phyloP scores from a whole-genome alignment of 2,888 invertebrate genomes.

The Idaea biselata region DNA sequence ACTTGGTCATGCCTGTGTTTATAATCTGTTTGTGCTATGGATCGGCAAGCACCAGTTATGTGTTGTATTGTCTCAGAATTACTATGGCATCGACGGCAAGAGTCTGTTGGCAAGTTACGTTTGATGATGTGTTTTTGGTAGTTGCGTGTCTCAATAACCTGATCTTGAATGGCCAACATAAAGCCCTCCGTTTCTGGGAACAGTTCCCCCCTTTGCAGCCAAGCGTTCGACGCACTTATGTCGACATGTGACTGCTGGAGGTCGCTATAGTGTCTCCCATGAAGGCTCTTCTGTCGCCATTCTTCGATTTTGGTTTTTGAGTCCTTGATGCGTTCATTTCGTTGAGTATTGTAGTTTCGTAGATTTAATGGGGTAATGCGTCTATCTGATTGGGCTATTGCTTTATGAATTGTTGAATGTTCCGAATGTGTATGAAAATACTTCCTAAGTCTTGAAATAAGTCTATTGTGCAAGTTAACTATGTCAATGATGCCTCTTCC shows the following conservation, averaged over 20 bases:
- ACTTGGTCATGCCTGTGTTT: conserved; percentile 23
- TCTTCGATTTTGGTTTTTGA: background rate
- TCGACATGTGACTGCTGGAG: conserved; percentile 11
- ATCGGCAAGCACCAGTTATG: conserved; percentile 22
- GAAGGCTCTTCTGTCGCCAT: conserved; percentile 9
- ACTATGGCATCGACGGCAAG: conserved; percentile 16
- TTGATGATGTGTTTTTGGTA: conserved; percentile 8
- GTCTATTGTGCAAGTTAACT: background rate
- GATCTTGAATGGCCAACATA: conserved; percentile 16
- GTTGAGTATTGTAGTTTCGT: background rate
- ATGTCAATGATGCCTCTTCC: conserved; percentile 15
- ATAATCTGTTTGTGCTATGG: conserved; percentile 21
- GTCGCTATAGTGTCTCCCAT: conserved; percentile 12
- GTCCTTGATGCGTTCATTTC: background rate
- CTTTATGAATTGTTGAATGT: background rate
- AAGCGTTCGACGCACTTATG: conserved; percentile 19
- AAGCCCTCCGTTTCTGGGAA: conserved; percentile 22
- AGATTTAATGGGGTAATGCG: background rate
- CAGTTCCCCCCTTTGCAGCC: conserved; percentile 14
- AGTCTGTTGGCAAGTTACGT: background rate
- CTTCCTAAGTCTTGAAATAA: background rate
- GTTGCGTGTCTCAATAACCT: conserved; percentile 8
- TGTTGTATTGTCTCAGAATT: conserved; percentile 25
- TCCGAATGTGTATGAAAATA: background rate
- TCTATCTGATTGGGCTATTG: background rate